These are phyloP conservation scores for Leiothrix lutea DNA, from an alignment of 2,113 vertebrate species.

Conservation along the genomic window DNA sequence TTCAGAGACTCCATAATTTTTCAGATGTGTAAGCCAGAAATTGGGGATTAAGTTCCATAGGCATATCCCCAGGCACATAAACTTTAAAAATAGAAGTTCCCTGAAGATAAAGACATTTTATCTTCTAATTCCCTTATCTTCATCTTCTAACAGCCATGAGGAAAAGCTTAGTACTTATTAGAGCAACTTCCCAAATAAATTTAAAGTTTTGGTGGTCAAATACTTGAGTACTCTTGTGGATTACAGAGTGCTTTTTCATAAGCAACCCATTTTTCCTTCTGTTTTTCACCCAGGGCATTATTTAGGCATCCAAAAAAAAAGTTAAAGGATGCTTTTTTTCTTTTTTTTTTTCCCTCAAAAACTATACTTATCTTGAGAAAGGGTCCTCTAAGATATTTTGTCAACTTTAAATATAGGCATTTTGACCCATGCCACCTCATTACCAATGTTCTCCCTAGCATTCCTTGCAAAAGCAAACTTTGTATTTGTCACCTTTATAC, in stretches of 20 bases:
- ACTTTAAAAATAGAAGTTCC: background rate
- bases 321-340: background rate
- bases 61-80: background rate
- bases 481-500: background rate
- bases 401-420: background rate
- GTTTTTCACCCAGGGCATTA: background rate
- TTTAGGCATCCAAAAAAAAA: background rate
- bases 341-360: rapidly evolving
- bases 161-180: background rate
- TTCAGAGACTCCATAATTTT: background rate
- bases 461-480: background rate
- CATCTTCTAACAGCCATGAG: background rate
- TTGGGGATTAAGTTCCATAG: background rate
- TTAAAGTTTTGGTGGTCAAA: background rate
- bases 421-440: background rate
- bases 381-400: background rate
- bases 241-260: background rate
- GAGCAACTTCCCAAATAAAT: background rate
- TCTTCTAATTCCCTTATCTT: background rate
- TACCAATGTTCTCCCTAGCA: background rate
- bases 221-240: background rate
- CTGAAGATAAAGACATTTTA: background rate
- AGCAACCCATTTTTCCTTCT: background rate
- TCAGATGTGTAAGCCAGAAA: background rate
- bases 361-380: background rate